Evolutionary conservation across 1,140 invertebrate genomes (phyloP), one percentile per base, ranked within the genome.

Genomic region (Ylistrum balloti): DNA sequence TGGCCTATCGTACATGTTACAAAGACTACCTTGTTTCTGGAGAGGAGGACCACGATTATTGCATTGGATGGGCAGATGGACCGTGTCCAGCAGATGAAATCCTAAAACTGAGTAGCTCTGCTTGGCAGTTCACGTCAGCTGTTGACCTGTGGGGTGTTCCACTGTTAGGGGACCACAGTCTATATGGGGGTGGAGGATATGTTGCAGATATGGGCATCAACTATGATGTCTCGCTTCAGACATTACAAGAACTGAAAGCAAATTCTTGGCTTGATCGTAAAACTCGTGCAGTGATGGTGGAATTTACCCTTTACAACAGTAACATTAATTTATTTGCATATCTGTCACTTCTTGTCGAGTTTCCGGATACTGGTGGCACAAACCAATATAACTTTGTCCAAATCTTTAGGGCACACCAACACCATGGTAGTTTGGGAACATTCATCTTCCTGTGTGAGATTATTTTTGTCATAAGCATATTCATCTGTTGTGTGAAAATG

Each of bases 221-320:
- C 86, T 86, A 85, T 17, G 74, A 85, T 28, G 86, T 91, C 20
- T 90, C 92, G 15, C 87, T 87, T 28, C 35, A 89, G n/a, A 89
- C 90, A 0, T 33, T 97, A 17, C 91, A 94, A n/a, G 91, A 94
- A 33, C 91, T 97, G 15, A 88, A 96, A 41, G 90, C 92, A 0
- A 90, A 93, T 86, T 91, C 85, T 13, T 97, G 97, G 97, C 95
- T 97, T 22, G 97, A 97, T 91, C 88, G 95, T 33, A 90, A 95
- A 33, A 97, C 97, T 5, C 91, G 97, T 92, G 96, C 96, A 10
- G 94, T 97, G 10, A 95, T 97, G 89, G 93, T 96, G 1, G 97
- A 97, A 88, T 97, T 97, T 91, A 96, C 96, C 15, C 94, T 96
- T 0, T 97, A 97, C 90, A 97, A 97, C 93, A 96, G 96, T 15